Base-by-base conservation (phyloP, 1,140 invertebrate genomes). In the Archegozetes longisetosus region DNA sequence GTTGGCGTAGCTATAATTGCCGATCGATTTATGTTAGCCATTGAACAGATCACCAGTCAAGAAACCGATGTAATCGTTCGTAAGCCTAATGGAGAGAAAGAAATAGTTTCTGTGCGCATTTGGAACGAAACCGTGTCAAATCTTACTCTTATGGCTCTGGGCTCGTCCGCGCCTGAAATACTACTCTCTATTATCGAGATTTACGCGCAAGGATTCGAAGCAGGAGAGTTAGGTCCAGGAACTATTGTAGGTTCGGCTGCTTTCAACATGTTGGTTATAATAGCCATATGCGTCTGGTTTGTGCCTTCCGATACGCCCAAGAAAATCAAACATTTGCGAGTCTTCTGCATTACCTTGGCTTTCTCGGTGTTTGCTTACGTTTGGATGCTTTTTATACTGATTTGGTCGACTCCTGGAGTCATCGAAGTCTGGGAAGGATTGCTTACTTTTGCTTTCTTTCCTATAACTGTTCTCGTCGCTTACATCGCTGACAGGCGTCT, bases 41-140 rank as follows among this genome's bases (percentile, higher is more conserved):
- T 82, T 60, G 80, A 82, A 68, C 77, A 76, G 62, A 82, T 82
- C 62, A 82, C 80, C 2, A 78, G 76, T 66, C 80, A 80, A 68
- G 92, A 96, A 71, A 70, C 73, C 47, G 77, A 76, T 59, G 74
- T 80, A 23, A 66, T 68, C 53, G 51, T 67, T 12, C 64, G 62
- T 14, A 62, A 57, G 0, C 61, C 60, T 17, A 26, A 54, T 20
- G 55, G 61, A 47, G 62, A 63, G 50, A 66, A 68, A 6, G 72
- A 74, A 55, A 66, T 72, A 2, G 68, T 74, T 3, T 69, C 71
- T 61, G 70, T 73, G 20, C 67, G 67, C 54, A 62, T 67, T 28
- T 82, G 80, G 80, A 82, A 82, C 64, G 79, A 80, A 66, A 82
- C 81, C 0, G 80, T 82, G 14, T 79, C 80, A 60, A 82, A 82